Base-by-base conservation (phyloP, 2,888 invertebrate genomes). In the Tanytarsus gracilentus region DNA sequence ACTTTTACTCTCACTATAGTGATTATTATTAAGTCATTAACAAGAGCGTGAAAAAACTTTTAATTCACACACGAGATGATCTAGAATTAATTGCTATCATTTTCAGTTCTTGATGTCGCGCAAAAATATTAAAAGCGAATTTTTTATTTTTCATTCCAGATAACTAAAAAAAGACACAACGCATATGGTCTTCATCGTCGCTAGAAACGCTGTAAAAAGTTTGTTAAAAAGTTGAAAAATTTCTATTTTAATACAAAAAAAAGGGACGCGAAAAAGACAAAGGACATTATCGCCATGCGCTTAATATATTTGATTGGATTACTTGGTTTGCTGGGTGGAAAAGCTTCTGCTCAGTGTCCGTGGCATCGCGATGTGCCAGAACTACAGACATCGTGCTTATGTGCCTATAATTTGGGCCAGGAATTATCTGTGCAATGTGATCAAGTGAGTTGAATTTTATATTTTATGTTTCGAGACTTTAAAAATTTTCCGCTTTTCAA, bases 371-470 rank as follows among this genome's bases (percentile, higher is more conserved):
- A 85, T 63, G 78, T 85, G 23, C 77, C 79, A 51, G 85, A 85
- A 62, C 79, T 94, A 63, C 88, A 89, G 69, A 81, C 86, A 52
- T 83, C 88, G 49, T 94, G 94, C 72, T 81, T 92, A 62, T 94
- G 94, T 75, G 90, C 91, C 63, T 85, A 86, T 72, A 92, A 91
- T 71, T 77, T 89, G 63, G 89, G 87, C 44, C 81, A 84, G 66
- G 90, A 91, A 71, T 77, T 93, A 11, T 90, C 90, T 29, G 86
- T 93, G 64, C 92, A 93, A 75, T 93, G 92, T 74, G 90, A 91
- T 75, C 86, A 88, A 78, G 82, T 81, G 72, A 66, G 62, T 62
- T 18, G 9, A 26, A 2, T 4, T 2, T 4, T 5, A n/a, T n/a
- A 23, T n/a, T 25, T 23, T 6, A 21, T 23, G 23, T 21, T 26